Percentiles rank a stretch among this genome's conserved stretches.
These are phyloP conservation scores for Malurus cyaneus DNA, from an alignment of 2,113 vertebrate species.

Conservation along the genomic window DNA sequence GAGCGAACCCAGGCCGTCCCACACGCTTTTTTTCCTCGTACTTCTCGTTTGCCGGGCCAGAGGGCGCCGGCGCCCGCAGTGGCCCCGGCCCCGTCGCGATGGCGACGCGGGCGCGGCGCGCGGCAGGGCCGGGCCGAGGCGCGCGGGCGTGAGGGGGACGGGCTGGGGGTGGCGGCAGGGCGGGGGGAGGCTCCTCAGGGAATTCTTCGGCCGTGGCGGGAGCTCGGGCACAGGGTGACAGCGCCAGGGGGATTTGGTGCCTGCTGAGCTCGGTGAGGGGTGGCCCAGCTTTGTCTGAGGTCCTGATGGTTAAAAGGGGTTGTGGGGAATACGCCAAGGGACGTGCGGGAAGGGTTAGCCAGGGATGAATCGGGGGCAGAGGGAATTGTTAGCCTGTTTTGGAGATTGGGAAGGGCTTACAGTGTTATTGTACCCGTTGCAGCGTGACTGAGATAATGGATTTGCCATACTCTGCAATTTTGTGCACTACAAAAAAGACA, in stretches of 20 bases:
- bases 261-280: neutral
- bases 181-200: neutral
- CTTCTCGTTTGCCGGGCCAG: neutral
- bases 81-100: neutral
- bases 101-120: neutral
- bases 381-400: neutral
- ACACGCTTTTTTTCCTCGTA: fast-evolving
- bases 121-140: neutral
- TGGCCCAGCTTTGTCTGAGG: neutral
- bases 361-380: neutral
- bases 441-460: neutral
- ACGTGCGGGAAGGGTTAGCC: fast-evolving
- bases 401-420: neutral
- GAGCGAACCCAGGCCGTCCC: neutral
- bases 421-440: neutral
- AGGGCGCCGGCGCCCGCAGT: neutral
- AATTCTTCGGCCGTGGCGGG: neutral
- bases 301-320: neutral
- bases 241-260: neutral
- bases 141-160: neutral
- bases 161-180: neutral
- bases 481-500: neutral
- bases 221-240: neutral
- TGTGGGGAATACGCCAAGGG: fast-evolving
- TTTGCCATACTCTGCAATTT: neutral